These are phyloP conservation scores for Lithobates sylvaticus DNA, from an alignment of 2,797 vertebrate genomes.

Conservation along the genomic window DNA sequence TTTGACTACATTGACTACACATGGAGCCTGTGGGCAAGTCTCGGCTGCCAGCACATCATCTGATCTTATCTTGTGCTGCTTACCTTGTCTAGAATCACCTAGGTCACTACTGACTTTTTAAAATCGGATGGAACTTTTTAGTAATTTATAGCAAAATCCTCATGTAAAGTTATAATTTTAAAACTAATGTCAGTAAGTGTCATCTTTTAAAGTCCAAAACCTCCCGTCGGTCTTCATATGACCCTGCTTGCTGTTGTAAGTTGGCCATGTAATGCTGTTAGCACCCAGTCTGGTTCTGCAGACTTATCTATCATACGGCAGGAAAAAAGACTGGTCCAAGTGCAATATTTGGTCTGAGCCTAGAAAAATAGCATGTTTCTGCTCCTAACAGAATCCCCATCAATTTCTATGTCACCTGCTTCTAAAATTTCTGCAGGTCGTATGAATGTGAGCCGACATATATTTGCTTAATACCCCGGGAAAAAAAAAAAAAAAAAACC, in stretches of 20 bases:
- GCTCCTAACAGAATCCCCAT: not conserved
- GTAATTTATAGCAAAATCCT: too few species aligned
- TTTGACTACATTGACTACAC: too few species aligned
- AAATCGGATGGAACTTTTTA: too few species aligned
- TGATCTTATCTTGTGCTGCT: too few species aligned
- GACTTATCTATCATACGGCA: not conserved
- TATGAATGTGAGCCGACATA: constrained; percentile 18
- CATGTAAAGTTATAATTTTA: too few species aligned
- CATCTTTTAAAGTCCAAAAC: too few species aligned
- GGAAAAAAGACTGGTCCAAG: not conserved
- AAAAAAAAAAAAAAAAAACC: constrained; percentile 65
- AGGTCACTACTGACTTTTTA: too few species aligned
- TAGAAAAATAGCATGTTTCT: constrained; percentile 14
- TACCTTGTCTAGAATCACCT: too few species aligned
- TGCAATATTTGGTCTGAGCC: constrained; percentile 35
- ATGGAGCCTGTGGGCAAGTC: too few species aligned
- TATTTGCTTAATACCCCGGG: constrained; percentile 59
- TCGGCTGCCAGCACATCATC: too few species aligned
- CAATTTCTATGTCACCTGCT: constrained; percentile 28
- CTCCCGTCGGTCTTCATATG: not conserved
- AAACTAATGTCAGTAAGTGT: too few species aligned
- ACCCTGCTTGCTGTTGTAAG: not conserved
- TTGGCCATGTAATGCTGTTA: not conserved
- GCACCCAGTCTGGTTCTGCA: not conserved
- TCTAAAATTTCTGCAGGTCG: constrained; percentile 13